These are phyloP conservation scores for Chydorus sphaericus DNA, from an alignment of 2,888 invertebrate species.

Conservation along the genomic window DNA sequence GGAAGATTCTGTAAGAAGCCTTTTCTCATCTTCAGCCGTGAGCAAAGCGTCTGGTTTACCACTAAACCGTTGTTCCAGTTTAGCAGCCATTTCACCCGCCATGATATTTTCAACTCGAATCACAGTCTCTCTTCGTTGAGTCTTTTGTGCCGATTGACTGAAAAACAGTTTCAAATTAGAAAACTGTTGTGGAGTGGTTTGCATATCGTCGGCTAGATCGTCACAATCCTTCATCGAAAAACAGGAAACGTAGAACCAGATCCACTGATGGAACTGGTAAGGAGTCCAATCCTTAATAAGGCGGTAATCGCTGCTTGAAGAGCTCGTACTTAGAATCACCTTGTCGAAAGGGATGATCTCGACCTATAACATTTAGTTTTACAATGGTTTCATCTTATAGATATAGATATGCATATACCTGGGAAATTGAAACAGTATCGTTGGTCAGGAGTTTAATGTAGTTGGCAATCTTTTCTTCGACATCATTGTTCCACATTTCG, in stretches of 20 bases:
- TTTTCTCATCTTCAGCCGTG: background rate
- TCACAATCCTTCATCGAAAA: background rate
- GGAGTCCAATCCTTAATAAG: background rate
- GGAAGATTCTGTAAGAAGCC: background rate
- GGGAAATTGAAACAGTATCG: too few relatives aligned
- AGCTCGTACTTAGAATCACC: background rate
- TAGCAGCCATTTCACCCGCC: background rate
- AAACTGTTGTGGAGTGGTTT: background rate
- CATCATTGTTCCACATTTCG: background rate
- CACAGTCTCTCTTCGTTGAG: background rate
- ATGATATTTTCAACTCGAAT: background rate
- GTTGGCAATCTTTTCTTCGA: background rate
- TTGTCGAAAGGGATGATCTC: background rate
- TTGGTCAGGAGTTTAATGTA: too few relatives aligned
- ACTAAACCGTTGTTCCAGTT: background rate
- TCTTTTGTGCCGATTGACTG: background rate
- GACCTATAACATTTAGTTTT: too few relatives aligned
- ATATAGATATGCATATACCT: too few relatives aligned
- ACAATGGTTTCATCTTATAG: too few relatives aligned
- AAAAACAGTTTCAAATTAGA: background rate
- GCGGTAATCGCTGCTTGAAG: background rate
- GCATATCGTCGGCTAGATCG: background rate
- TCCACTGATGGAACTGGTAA: background rate
- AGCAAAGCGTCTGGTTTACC: background rate
- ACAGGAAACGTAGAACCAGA: background rate